Conservation (phyloP, 2,113 vertebrate species). For the Phalacrocorax aristotelis region DNA sequence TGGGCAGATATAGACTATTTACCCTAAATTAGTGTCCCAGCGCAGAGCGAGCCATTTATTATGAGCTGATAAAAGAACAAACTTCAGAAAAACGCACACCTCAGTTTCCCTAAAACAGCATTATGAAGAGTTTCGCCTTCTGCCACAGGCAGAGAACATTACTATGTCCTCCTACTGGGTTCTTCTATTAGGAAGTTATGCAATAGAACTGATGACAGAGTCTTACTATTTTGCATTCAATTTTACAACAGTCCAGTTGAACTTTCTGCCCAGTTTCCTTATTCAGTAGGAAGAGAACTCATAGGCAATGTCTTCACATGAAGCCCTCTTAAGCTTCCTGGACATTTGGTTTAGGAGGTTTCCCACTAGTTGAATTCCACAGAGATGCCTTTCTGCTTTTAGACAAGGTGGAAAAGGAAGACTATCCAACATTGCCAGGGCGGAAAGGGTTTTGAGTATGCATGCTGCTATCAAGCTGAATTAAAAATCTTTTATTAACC, state of each 20-base stretch:
- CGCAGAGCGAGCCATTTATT: neutral
- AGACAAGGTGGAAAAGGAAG: neutral
- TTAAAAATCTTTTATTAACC: neutral
- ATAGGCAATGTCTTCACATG: rapidly evolving
- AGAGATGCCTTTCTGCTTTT: neutral
- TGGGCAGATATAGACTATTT: neutral
- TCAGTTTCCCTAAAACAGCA: neutral
- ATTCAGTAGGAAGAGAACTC: neutral
- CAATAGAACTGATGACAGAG: rapidly evolving
- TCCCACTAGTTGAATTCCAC: neutral
- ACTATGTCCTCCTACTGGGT: rapidly evolving
- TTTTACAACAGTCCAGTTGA: neutral
- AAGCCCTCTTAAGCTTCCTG: neutral
- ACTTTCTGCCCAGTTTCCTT: neutral
- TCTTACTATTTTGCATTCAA: neutral
- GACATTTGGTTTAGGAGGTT: neutral
- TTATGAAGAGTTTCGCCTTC: no score
- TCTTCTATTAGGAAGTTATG: neutral
- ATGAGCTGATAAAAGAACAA: neutral
- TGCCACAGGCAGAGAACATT: neutral
- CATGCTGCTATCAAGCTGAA: neutral
- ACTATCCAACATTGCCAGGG: neutral
- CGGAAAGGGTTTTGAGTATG: neutral
- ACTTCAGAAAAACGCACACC: rapidly evolving
- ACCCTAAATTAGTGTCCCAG: neutral